Evolutionary conservation across 2,888 invertebrate genomes (phyloP).

Genomic region (Helleia helle): DNA sequence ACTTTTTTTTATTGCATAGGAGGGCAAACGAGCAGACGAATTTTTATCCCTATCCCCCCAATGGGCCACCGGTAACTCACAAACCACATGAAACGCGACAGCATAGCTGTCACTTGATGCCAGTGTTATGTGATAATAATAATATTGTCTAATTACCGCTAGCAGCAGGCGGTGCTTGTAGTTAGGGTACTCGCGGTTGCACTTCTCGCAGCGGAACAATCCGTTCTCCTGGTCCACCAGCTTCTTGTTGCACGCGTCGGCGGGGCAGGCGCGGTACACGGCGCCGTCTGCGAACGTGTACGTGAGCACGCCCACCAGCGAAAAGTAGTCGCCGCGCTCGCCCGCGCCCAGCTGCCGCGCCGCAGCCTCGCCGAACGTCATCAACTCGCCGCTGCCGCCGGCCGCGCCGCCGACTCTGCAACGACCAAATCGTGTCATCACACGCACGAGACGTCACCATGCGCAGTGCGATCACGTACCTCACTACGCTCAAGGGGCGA

Average conservation of each 20-base stretch:
- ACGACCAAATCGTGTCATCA: too few relatives aligned
- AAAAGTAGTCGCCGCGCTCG: slow-evolving; percentile 89
- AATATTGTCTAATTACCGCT: too few relatives aligned
- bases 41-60: too few relatives aligned
- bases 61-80: too few relatives aligned
- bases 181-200: slow-evolving; percentile 86
- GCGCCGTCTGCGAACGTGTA: slow-evolving; percentile 87
- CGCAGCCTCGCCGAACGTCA: slow-evolving; percentile 84
- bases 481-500: too few relatives aligned
- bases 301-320: slow-evolving; percentile 83
- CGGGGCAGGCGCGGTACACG: slow-evolving; percentile 93
- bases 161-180: slow-evolving; percentile 90
- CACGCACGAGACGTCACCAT: too few relatives aligned
- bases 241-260: slow-evolving; percentile 95
- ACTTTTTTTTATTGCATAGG: too few relatives aligned
- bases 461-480: too few relatives aligned
- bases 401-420: slow-evolving; percentile 53
- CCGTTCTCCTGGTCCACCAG: slow-evolving; percentile 91
- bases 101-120: too few relatives aligned
- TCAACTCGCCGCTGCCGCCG: slow-evolving; percentile 77
- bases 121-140: too few relatives aligned
- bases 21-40: too few relatives aligned
- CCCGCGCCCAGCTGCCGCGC: slow-evolving; percentile 79
- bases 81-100: too few relatives aligned
- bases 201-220: slow-evolving; percentile 95